phyloP scores from a whole-genome alignment of 2,113 vertebrate species.

The Serinus canaria region DNA sequence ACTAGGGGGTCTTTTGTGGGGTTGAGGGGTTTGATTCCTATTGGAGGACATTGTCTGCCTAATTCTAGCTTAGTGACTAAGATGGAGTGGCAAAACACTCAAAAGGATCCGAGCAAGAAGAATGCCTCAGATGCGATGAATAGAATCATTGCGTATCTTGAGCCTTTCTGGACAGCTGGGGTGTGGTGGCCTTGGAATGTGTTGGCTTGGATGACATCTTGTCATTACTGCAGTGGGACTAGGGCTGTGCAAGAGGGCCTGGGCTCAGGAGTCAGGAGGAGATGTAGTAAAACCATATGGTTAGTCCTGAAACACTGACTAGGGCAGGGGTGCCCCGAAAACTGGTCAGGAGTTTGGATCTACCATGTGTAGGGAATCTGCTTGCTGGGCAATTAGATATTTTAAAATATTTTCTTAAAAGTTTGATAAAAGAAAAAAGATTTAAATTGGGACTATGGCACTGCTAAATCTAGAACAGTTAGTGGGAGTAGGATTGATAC shows the following conservation, averaged over 20 bases:
- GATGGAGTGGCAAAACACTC: background rate
- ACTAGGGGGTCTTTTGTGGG: background rate
- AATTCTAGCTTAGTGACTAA: background rate
- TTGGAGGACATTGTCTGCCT: accelerated
- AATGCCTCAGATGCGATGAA: background rate
- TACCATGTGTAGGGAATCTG: background rate
- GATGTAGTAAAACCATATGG: background rate
- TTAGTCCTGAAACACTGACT: no score
- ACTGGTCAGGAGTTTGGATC: background rate
- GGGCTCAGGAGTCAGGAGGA: background rate
- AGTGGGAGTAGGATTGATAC: background rate
- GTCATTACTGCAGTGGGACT: accelerated
- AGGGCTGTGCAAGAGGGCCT: no score
- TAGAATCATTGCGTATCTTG: accelerated
- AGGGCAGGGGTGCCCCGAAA: background rate
- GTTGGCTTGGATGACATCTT: accelerated
- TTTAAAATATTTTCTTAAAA: background rate
- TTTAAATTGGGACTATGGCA: background rate
- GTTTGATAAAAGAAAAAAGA: background rate
- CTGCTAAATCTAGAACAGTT: background rate
- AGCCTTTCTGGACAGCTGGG: background rate
- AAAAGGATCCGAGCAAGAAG: background rate
- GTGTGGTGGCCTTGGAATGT: background rate
- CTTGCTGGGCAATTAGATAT: background rate
- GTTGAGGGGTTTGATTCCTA: background rate